Percentiles rank a stretch among this genome's conserved stretches.
Conservation (phyloP, 1,140 invertebrate genomes). For the Orius insidiosus region DNA sequence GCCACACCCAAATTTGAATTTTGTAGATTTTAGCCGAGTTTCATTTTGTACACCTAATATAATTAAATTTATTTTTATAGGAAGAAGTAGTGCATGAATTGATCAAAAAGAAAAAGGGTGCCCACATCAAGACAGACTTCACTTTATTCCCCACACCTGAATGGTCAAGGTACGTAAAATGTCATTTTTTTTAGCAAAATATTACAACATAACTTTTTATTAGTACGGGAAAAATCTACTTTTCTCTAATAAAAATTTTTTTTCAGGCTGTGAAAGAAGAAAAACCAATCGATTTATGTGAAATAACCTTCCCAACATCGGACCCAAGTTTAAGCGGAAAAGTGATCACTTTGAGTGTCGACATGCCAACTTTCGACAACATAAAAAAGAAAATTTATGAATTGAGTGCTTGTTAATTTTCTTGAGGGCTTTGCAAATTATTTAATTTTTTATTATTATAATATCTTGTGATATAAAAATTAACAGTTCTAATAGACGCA, state of each 20-base stretch:
- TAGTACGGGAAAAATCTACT: not conserved
- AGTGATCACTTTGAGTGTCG: constrained; percentile 10
- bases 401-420: constrained; percentile 2
- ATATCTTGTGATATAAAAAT: too few species aligned
- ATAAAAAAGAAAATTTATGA: constrained; percentile 11
- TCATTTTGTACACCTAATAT: not conserved
- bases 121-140: constrained; percentile 32
- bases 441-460: too few species aligned
- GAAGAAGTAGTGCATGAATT: constrained; percentile 30
- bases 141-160: constrained; percentile 34
- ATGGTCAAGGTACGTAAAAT: constrained; percentile 23
- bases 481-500: too few species aligned
- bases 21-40: too few species aligned
- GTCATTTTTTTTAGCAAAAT: not conserved
- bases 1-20: too few species aligned
- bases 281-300: constrained; percentile 14
- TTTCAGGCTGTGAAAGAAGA: constrained; percentile 15
- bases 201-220: not conserved
- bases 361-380: constrained; percentile 8
- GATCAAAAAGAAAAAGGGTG: constrained; percentile 29
- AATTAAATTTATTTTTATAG: constrained; percentile 27
- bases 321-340: constrained; percentile 10
- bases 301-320: constrained; percentile 14
- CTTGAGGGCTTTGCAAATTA: too few species aligned
- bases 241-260: not conserved